These are phyloP conservation scores for Caretta caretta DNA, from an alignment of 2,113 vertebrate species.

Conservation along the genomic window DNA sequence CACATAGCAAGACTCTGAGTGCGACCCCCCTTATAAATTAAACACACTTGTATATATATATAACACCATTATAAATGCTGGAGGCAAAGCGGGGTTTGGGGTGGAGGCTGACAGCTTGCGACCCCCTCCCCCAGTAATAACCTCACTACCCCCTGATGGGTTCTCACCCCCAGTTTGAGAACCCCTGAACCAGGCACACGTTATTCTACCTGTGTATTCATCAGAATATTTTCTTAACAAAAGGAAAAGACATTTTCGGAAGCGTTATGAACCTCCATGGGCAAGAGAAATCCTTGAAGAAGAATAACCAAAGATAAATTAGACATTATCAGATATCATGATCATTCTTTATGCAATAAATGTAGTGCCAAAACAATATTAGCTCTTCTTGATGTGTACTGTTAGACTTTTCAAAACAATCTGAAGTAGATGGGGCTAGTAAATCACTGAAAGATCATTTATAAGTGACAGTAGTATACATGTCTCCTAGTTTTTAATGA, in stretches of 20 bases:
- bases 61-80: too few relatives aligned
- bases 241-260: constrained; percentile 42
- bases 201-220: constrained; percentile 30
- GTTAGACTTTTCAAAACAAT: neutral
- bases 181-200: neutral
- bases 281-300: constrained; percentile 44
- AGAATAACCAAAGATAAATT: constrained; percentile 55
- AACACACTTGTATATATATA: too few relatives aligned
- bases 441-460: neutral
- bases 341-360: constrained; percentile 35
- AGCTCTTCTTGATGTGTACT: constrained; percentile 21
- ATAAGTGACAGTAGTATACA: constrained; percentile 1
- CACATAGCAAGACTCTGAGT: too few relatives aligned
- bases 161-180: too few relatives aligned
- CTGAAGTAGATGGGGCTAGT: constrained; percentile 4
- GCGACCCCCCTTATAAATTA: too few relatives aligned
- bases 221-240: constrained; percentile 59
- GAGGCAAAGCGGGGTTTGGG: too few relatives aligned
- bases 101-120: too few relatives aligned
- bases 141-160: too few relatives aligned
- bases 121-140: too few relatives aligned
- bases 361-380: constrained; percentile 64
- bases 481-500: constrained; percentile 34
- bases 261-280: constrained; percentile 13
- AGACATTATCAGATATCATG: constrained; percentile 37